A percentile compares a stretch with the other conserved stretches of the same genome.
Evolutionary conservation across 2,113 vertebrate genomes (phyloP).

Genomic region (Narcine bancroftii): DNA sequence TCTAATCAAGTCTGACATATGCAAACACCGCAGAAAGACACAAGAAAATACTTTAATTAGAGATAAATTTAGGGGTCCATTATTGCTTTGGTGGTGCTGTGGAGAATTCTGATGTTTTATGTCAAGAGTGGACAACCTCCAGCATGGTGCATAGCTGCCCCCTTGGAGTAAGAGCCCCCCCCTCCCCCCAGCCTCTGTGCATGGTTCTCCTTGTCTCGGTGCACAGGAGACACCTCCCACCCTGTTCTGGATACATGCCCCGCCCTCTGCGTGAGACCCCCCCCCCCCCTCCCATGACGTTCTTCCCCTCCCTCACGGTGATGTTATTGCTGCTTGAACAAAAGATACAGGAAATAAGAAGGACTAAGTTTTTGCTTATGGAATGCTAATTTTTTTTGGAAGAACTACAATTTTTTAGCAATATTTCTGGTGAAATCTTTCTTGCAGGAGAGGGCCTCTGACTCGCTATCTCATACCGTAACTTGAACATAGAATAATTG

Average conservation of each 20-base stretch:
- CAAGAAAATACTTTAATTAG: not conserved
- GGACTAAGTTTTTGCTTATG: not conserved
- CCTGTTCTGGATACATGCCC: too few species aligned
- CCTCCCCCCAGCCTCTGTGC: too few species aligned
- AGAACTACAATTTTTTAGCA: not conserved
- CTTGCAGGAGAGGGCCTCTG: not conserved
- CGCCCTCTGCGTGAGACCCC: too few species aligned
- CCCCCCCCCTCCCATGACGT: too few species aligned
- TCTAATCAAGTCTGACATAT: not conserved
- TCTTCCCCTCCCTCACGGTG: too few species aligned
- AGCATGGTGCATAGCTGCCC: too few species aligned
- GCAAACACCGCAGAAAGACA: not conserved
- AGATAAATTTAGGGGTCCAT: not conserved
- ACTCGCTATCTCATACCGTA: not conserved
- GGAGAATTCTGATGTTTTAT: not conserved
- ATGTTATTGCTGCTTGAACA: slow-evolving; percentile 19
- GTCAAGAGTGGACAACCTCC: too few species aligned
- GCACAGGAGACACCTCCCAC: too few species aligned
- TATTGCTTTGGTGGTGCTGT: not conserved
- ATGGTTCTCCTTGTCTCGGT: too few species aligned
- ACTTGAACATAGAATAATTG: not conserved
- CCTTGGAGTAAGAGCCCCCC: too few species aligned
- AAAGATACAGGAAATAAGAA: not conserved
- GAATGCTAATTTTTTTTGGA: slow-evolving; percentile 14
- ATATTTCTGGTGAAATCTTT: not conserved